phyloP scores from a whole-genome alignment of 2,797 vertebrate species.

The Octomys mimax region DNA sequence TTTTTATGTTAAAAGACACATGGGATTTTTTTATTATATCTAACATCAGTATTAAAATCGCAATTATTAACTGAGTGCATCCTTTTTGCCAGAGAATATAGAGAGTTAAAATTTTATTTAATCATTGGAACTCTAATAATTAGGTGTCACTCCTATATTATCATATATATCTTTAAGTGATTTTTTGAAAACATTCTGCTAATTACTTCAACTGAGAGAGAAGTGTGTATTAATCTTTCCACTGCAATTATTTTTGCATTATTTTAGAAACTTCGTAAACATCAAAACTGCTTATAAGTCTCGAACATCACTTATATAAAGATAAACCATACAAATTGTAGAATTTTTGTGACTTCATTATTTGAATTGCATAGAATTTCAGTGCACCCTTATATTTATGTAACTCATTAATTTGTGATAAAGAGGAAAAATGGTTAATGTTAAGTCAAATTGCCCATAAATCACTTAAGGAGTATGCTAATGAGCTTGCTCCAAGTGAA shows the following conservation, averaged over 20 bases:
- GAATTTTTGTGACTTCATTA: constrained; percentile 74
- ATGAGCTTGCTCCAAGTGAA: constrained; percentile 89
- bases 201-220: constrained; percentile 28
- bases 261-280: constrained; percentile 59
- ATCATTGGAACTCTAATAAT: constrained; percentile 11
- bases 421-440: constrained; percentile 87
- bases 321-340: constrained; percentile 67
- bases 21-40: not conserved
- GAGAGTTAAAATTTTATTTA: constrained; percentile 16
- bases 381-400: constrained; percentile 83
- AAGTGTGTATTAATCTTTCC: constrained; percentile 51
- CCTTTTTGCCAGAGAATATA: not conserved
- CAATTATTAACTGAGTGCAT: constrained; percentile 21
- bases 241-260: constrained; percentile 46
- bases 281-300: constrained; percentile 49
- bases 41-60: not conserved
- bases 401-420: constrained; percentile 88
- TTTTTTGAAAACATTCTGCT: constrained; percentile 40
- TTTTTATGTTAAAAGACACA: not conserved
- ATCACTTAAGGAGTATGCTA: constrained; percentile 90
- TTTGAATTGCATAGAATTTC: constrained; percentile 85
- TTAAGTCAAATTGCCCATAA: constrained; percentile 89
- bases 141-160: not conserved
- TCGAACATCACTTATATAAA: constrained; percentile 64
- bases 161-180: constrained; percentile 38